Evolutionary conservation across 1,140 invertebrate genomes (phyloP).

Genomic region (Diprion similis): DNA sequence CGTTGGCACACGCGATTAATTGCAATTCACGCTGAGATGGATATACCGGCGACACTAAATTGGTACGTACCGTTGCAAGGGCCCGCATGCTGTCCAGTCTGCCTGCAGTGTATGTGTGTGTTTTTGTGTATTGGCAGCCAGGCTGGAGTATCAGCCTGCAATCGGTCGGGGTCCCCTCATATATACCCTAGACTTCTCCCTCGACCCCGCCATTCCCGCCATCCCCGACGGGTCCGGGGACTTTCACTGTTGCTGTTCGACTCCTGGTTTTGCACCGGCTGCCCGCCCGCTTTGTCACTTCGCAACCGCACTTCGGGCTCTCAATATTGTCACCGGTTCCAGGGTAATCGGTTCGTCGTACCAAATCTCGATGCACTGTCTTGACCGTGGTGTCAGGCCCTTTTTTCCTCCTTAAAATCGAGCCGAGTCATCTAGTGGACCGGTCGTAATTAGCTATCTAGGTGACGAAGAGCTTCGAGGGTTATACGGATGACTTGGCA

Average conservation of each 20-base stretch:
- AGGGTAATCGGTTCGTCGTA: too few species aligned
- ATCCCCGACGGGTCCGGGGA: constrained; percentile 40
- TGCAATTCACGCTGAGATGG: background rate
- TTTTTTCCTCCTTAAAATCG: too few species aligned
- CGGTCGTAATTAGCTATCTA: too few species aligned
- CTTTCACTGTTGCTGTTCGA: constrained; percentile 59
- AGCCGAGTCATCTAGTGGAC: too few species aligned
- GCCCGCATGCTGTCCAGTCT: constrained; percentile 43
- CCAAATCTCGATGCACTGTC: too few species aligned
- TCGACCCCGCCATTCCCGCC: constrained; percentile 42
- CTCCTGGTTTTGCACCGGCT: constrained; percentile 6
- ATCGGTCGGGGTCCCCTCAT: constrained; percentile 57
- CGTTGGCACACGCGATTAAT: background rate
- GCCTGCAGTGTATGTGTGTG: constrained; percentile 35
- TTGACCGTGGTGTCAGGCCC: too few species aligned
- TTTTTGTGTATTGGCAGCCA: constrained; percentile 53
- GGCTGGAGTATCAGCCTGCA: constrained; percentile 56
- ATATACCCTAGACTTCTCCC: constrained; percentile 53
- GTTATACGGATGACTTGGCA: too few species aligned
- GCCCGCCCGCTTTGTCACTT: background rate
- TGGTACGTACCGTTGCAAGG: constrained; percentile 52
- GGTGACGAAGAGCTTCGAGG: too few species aligned
- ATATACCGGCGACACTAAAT: background rate
- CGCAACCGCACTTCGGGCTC: background rate
- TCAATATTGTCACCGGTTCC: too few species aligned